A percentile compares a stretch with the other conserved stretches of the same genome.
phyloP scores from a whole-genome alignment of 1,140 invertebrate species.

The Schlechtendalia chinensis region DNA sequence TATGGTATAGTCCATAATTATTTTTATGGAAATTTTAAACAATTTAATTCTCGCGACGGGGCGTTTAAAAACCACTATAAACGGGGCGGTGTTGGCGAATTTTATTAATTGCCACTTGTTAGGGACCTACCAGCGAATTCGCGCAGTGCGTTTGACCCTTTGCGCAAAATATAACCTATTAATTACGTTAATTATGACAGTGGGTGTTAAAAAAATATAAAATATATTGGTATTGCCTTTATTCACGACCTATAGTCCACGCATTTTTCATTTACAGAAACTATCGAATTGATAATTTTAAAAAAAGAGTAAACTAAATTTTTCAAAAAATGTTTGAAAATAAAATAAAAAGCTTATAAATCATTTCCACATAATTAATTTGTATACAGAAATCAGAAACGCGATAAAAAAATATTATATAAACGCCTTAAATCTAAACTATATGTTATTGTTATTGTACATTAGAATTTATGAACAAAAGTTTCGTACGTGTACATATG shows the following conservation, averaged over 20 bases:
- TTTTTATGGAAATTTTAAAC: conserved; percentile 2
- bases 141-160: conserved; percentile 27
- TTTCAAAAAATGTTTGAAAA: neutral
- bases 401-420: neutral
- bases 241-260: neutral
- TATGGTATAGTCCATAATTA: neutral
- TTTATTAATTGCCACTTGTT: conserved; percentile 48
- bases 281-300: conserved; percentile 24
- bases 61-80: neutral
- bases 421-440: too few species aligned
- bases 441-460: too few species aligned
- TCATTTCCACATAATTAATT: conserved; percentile 7
- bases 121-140: conserved; percentile 12
- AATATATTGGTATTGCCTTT: conserved; percentile 22
- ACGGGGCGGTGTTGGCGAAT: neutral
- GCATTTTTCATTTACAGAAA: conserved; percentile 39
- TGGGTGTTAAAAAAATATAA: conserved; percentile 34
- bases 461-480: too few species aligned
- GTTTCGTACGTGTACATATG: too few species aligned
- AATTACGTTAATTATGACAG: conserved; percentile 32
- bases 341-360: neutral
- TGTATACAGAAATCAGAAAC: conserved; percentile 3
- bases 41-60: conserved; percentile 16
- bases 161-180: conserved; percentile 24
- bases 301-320: neutral